A percentile compares a stretch with the other conserved stretches of the same genome.
These are phyloP conservation scores for Stichopus chloronotus DNA, from an alignment of 35 echinoderm and acorn worm genomes.

Conservation along the genomic window DNA sequence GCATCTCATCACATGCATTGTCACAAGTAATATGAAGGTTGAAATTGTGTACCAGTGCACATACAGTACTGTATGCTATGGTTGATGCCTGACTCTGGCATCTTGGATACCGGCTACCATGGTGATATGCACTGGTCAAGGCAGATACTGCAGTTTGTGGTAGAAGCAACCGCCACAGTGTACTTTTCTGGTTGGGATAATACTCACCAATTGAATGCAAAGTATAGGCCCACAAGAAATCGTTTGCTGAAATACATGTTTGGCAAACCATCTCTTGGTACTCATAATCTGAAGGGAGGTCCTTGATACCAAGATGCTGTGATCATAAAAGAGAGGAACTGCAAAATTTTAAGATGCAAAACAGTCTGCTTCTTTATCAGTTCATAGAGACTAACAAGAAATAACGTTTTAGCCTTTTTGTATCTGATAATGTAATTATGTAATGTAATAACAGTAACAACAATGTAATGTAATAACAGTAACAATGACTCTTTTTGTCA, in stretches of 20 bases:
- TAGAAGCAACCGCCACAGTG: too few relatives aligned
- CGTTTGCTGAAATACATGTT: constrained; percentile 74
- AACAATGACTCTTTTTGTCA: too few relatives aligned
- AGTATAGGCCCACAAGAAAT: constrained; percentile 89
- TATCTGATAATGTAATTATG: background rate
- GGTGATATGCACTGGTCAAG: too few relatives aligned
- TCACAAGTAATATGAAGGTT: too few relatives aligned
- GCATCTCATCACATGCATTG: too few relatives aligned
- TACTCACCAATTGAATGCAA: constrained; percentile 75
- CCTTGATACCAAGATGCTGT: constrained; percentile 73
- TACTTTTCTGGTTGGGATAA: too few relatives aligned
- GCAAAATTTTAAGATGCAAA: background rate
- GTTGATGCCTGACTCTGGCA: too few relatives aligned
- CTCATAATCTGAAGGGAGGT: constrained; percentile 72
- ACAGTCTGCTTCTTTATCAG: background rate
- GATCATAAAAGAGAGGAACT: background rate
- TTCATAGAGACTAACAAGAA: background rate
- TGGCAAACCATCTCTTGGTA: constrained; percentile 94
- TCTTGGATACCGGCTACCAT: too few relatives aligned
- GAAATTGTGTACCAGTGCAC: too few relatives aligned
- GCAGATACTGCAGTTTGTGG: too few relatives aligned
- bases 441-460: background rate
- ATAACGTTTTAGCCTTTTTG: background rate
- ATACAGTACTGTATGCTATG: too few relatives aligned
- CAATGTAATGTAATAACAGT: too few relatives aligned